Base-by-base conservation (phyloP, 2,113 vertebrate species). In the Eupsittula cactorum region DNA sequence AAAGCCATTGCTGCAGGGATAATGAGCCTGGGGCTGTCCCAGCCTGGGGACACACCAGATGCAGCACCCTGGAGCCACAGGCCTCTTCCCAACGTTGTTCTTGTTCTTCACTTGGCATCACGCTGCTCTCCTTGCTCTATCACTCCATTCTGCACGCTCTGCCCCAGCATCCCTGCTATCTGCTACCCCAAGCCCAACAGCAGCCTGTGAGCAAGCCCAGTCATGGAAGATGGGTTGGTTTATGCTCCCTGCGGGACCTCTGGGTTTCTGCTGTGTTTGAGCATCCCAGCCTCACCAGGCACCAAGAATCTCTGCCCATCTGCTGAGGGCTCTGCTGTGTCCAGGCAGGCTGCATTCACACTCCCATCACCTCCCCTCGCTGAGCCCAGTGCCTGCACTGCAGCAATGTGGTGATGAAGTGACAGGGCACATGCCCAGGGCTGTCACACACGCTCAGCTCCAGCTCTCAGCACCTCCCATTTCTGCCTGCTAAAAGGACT, bases 291-390 rank as follows among this genome's bases (percentile, higher is more conserved):
- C 41, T 25, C 9, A 29, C 20, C 35, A 33, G 53, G 47, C 77
- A 42, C 9, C 27, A 13, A 29, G 11, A 2, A 2, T 13, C 60
- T 23, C 39, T 31, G 13, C 27, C 10, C 4, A 0, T 8, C 39
- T 73, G 60, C 59, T 31, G 12, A 13, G 0, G 3, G n/a, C 53
- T n/a, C 79, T 15, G 49, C 57, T 31, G 17, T 8, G 0, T 21
- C 88, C 19, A 0, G 4, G 24, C 5, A 1, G 17, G 49, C 57
- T 49, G 20, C 19, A 1, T 16, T 33, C 50, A 5, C 16, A 0
- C 27, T 42, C 53, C 62, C 39, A 8, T 55, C 69, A 5, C 59
- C 44, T 21, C 47, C 41, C 4, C 33, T 59, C 9, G 20, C 33
- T 59, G 57, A 59, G 20, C 20, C 33, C 57, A 6, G 0, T n/a